Evolutionary conservation across 1,140 invertebrate species (phyloP).

Genomic region (Macrotrachela quadricornifera): DNA sequence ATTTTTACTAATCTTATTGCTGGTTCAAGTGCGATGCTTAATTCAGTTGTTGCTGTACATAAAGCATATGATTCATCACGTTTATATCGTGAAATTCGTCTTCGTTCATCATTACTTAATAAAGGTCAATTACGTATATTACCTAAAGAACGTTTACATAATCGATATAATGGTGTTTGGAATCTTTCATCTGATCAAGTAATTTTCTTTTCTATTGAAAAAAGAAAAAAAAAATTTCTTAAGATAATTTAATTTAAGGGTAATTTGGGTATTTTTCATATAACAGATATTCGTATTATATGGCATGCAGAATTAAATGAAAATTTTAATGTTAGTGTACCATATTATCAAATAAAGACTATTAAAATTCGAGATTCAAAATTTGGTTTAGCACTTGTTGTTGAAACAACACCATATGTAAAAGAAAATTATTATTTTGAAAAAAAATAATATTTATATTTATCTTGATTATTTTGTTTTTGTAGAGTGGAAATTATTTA

Average conservation of each 20-base stretch:
- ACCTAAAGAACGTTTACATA: conserved; percentile 62
- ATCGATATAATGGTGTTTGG: conserved; percentile 61
- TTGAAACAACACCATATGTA: conserved; percentile 50
- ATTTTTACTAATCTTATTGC: conserved; percentile 72
- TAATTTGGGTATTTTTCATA: conserved; percentile 74
- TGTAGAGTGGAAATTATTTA: conserved; percentile 58
- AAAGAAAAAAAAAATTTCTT: neutral
- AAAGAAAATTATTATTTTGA: conserved; percentile 1
- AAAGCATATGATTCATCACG: conserved; percentile 65
- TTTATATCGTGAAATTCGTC: conserved; percentile 75
- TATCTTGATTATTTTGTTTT: neutral
- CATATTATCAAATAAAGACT: conserved; percentile 61
- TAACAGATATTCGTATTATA: conserved; percentile 81
- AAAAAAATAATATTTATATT: neutral
- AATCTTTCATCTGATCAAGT: conserved; percentile 70
- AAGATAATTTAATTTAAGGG: conserved; percentile 42
- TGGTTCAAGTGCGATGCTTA: conserved; percentile 60
- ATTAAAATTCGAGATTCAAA: conserved; percentile 71
- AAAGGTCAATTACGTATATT: conserved; percentile 64
- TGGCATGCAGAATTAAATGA: conserved; percentile 94
- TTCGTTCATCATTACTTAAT: conserved; percentile 57
- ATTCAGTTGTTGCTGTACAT: conserved; percentile 59
- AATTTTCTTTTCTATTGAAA: neutral
- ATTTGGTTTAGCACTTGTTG: conserved; percentile 77
- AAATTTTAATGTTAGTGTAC: conserved; percentile 82